Conservation (phyloP, 2,888 invertebrate genomes). For the Taphrorychus bicolor region DNA sequence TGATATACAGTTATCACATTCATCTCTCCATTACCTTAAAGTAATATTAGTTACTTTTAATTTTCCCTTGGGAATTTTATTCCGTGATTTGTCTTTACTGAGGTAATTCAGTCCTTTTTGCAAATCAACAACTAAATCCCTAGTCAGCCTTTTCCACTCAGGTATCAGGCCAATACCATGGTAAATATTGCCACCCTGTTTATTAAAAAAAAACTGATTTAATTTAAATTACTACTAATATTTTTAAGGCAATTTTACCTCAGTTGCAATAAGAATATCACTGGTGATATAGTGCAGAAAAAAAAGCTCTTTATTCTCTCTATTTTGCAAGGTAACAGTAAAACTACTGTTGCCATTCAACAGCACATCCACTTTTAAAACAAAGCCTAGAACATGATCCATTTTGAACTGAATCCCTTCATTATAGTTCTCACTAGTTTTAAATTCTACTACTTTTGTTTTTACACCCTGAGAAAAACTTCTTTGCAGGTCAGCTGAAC, state of each 20-base stretch:
- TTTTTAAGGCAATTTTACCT: slow-evolving; percentile 59
- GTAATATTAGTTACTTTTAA: slow-evolving; percentile 65
- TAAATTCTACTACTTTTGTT: slow-evolving; percentile 74
- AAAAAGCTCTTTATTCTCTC: slow-evolving; percentile 79
- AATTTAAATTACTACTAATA: not conserved
- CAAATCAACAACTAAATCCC: slow-evolving; percentile 89
- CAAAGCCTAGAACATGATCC: slow-evolving; percentile 75
- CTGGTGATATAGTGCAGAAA: slow-evolving; percentile 84
- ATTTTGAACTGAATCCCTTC: slow-evolving; percentile 74
- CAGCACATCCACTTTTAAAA: slow-evolving; percentile 76
- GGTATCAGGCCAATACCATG: slow-evolving; percentile 78
- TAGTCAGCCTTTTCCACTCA: slow-evolving; percentile 79
- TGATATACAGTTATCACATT: not conserved
- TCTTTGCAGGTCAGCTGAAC: slow-evolving; percentile 70
- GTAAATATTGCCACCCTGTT: slow-evolving; percentile 78
- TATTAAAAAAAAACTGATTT: slow-evolving; percentile 21
- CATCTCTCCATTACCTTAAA: slow-evolving; percentile 37
- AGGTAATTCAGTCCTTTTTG: slow-evolving; percentile 81
- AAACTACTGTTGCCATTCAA: slow-evolving; percentile 83
- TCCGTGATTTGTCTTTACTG: slow-evolving; percentile 73
- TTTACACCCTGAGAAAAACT: slow-evolving; percentile 67
- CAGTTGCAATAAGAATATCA: slow-evolving; percentile 74
- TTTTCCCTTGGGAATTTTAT: slow-evolving; percentile 74
- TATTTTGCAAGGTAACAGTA: slow-evolving; percentile 77
- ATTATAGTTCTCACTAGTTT: slow-evolving; percentile 72